These are phyloP conservation scores for Corythaixoides concolor DNA, from an alignment of 2,113 vertebrate species.

Conservation along the genomic window DNA sequence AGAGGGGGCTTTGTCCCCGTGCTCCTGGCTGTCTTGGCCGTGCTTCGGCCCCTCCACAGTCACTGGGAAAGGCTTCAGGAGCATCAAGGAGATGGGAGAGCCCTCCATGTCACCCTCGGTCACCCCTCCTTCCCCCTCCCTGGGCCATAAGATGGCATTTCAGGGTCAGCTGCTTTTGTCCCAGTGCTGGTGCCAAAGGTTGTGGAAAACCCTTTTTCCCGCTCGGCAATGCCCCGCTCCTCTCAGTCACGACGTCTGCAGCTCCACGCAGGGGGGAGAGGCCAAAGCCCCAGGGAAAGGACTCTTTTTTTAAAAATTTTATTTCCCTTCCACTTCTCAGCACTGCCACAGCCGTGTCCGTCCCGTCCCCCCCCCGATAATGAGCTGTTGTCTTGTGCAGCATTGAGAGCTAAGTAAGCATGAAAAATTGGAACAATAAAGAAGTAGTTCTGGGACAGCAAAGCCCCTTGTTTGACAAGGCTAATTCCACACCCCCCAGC, in stretches of 20 bases:
- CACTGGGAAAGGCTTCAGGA: background rate
- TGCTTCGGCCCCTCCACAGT: background rate
- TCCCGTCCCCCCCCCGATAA: slow-evolving; percentile 68
- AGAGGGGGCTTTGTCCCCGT: background rate
- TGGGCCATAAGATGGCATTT: background rate
- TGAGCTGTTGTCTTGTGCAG: slow-evolving; percentile 83
- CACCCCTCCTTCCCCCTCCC: background rate
- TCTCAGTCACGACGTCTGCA: background rate
- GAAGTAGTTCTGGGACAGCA: slow-evolving; percentile 80
- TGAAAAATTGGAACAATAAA: slow-evolving; percentile 90
- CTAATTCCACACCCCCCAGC: slow-evolving; percentile 79
- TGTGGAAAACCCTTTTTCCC: background rate
- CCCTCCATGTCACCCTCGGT: background rate
- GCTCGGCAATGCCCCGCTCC: background rate
- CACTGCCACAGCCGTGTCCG: background rate
- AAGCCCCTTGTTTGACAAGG: slow-evolving; percentile 91
- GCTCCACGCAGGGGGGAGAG: background rate
- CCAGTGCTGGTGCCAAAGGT: background rate
- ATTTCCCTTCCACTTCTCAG: slow-evolving; percentile 46
- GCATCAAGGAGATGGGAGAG: background rate
- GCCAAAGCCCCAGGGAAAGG: background rate
- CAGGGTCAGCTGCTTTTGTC: background rate
- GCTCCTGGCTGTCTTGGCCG: fast-evolving
- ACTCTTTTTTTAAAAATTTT: background rate
- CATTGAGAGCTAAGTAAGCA: slow-evolving; percentile 91